Evolutionary conservation across 2,113 vertebrate species (phyloP).

Genomic region (Sakesphorus luctuosus): DNA sequence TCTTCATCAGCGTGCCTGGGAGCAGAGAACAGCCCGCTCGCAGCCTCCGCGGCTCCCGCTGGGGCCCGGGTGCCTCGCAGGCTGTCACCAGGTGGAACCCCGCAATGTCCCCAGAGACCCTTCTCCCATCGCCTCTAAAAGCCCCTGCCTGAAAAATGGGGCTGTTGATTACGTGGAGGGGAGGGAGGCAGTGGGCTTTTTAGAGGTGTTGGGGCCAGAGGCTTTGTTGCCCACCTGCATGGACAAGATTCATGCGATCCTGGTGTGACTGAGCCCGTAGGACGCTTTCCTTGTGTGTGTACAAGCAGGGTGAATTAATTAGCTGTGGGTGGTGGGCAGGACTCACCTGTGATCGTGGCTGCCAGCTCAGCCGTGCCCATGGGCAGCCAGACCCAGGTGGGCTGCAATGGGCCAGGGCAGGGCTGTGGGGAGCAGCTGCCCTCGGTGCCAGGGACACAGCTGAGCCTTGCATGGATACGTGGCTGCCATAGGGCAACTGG

Average conservation of each 20-base stretch:
- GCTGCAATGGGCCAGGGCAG: neutral
- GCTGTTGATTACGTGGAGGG: neutral
- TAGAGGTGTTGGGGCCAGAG: neutral
- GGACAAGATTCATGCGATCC: neutral
- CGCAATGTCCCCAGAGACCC: neutral
- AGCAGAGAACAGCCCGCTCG: neutral
- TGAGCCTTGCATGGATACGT: rapidly evolving
- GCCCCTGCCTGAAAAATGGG: neutral
- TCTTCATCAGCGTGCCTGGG: neutral
- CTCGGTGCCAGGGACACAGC: neutral
- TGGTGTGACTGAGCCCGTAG: neutral
- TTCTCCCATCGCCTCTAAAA: neutral
- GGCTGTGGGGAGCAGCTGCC: neutral
- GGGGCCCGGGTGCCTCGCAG: neutral
- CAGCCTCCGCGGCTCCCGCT: neutral
- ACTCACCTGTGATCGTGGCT: neutral
- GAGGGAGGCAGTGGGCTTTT: neutral
- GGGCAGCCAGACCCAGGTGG: neutral
- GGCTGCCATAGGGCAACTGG: neutral
- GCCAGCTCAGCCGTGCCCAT: rapidly evolving
- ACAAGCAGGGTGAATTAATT: neutral
- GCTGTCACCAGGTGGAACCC: neutral
- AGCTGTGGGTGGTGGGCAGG: neutral
- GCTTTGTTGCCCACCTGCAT: neutral
- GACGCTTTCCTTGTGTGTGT: neutral